Evolutionary conservation across 92 coral and sea anemone species (phyloP).

Genomic region (Virgularia gustaviana): DNA sequence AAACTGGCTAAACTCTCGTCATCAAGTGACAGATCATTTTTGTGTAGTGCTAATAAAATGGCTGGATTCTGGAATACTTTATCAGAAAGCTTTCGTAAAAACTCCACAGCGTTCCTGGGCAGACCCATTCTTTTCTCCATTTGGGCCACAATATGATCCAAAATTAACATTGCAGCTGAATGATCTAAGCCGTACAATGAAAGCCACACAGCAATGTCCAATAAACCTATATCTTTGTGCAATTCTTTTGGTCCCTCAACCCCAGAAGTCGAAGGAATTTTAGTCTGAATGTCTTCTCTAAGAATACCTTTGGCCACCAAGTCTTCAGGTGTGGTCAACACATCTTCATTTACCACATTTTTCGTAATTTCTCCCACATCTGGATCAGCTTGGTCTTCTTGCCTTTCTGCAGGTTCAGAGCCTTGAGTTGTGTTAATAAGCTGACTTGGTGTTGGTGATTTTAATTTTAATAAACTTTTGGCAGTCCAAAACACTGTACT

Average conservation of each 20-base stretch:
- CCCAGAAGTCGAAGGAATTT: not conserved
- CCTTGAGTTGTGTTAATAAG: constrained; percentile 56
- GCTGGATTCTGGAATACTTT: constrained; percentile 71
- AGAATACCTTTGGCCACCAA: not conserved
- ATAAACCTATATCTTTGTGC: not conserved
- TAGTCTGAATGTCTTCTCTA: not conserved
- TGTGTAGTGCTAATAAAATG: constrained; percentile 60
- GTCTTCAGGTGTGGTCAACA: not conserved
- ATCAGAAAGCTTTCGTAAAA: constrained; percentile 55
- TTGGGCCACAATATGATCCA: constrained; percentile 58
- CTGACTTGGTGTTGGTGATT: constrained; percentile 59
- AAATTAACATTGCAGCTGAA: constrained; percentile 64
- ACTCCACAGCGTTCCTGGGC: constrained; percentile 39
- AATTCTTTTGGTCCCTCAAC: not conserved
- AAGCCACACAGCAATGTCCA: constrained; percentile 36
- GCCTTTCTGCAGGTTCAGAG: constrained; percentile 44
- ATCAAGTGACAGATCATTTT: constrained; percentile 64
- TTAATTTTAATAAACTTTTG: constrained; percentile 71
- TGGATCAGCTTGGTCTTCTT: not conserved
- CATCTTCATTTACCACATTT: not conserved
- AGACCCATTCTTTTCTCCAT: constrained; percentile 25
- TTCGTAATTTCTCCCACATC: not conserved
- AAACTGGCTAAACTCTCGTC: constrained; percentile 27
- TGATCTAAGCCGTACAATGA: constrained; percentile 58
- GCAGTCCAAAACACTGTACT: constrained; percentile 65